A percentile compares a stretch with the other conserved stretches of the same genome.
These are phyloP conservation scores for Pelochelys cantorii DNA, from an alignment of 2,797 vertebrate genomes.

Conservation along the genomic window DNA sequence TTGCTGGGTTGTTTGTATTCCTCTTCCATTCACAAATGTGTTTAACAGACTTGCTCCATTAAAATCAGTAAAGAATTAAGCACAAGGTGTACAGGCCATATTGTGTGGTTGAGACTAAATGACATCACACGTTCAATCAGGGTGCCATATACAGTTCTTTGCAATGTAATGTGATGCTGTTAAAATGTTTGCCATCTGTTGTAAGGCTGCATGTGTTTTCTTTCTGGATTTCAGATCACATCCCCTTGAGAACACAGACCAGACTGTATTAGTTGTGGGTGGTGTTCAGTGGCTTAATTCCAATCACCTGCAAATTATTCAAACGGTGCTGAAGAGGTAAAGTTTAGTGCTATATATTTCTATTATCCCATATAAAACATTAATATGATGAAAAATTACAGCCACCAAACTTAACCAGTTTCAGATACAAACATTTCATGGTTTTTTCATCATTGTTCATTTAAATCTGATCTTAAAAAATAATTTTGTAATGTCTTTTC, in stretches of 20 bases:
- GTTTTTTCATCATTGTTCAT: neutral
- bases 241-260: conserved; percentile 89
- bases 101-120: conserved; percentile 65
- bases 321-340: conserved; percentile 91
- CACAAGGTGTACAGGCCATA: neutral
- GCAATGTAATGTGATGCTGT: conserved; percentile 64
- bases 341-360: conserved; percentile 24
- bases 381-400: conserved; percentile 1
- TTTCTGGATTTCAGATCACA: conserved; percentile 87
- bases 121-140: conserved; percentile 62
- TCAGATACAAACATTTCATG: neutral
- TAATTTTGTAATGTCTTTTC: neutral
- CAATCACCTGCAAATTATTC: conserved; percentile 90
- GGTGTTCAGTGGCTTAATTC: conserved; percentile 97
- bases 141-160: conserved; percentile 68
- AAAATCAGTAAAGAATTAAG: conserved; percentile 40
- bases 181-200: conserved; percentile 79
- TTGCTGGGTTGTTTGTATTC: neutral
- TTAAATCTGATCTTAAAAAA: neutral
- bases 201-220: conserved; percentile 68
- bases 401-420: neutral
- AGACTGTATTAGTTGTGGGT: conserved; percentile 92
- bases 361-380: neutral
- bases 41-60: conserved; percentile 60
- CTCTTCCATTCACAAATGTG: neutral